Evolutionary conservation across 2,888 invertebrate genomes (phyloP).

Genomic region (Mythimna albipuncta): DNA sequence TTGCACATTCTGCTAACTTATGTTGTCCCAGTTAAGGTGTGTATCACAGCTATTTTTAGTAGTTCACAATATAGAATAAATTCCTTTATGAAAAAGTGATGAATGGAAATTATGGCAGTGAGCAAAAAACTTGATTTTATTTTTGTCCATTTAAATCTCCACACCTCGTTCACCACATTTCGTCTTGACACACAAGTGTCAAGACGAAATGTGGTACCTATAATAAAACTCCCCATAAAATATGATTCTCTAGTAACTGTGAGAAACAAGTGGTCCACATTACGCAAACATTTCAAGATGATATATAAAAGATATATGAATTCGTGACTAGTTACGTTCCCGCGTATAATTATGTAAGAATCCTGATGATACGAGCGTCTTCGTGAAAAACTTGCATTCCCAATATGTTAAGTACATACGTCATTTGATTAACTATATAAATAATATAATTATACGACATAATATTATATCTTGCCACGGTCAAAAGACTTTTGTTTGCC

Average conservation of each 20-base stretch:
- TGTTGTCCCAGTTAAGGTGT: slow-evolving; percentile 17
- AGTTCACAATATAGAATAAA: background rate
- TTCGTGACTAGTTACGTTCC: background rate
- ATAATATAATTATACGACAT: too few species aligned
- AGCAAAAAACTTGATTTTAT: background rate
- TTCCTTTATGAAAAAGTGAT: background rate
- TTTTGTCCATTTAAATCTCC: background rate
- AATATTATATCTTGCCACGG: background rate
- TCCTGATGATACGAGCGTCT: background rate
- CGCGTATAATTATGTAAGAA: background rate
- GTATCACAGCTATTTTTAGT: background rate
- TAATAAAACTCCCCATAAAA: background rate
- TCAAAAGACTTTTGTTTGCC: background rate
- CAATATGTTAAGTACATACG: background rate
- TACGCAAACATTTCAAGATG: background rate
- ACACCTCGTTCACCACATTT: too few species aligned
- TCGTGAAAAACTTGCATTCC: background rate
- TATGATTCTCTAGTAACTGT: slow-evolving; percentile 33
- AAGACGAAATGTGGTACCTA: background rate
- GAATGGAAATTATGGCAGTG: background rate
- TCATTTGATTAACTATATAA: background rate
- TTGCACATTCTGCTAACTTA: slow-evolving; percentile 2
- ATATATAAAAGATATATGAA: too few species aligned
- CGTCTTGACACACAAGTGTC: background rate
- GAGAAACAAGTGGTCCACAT: slow-evolving; percentile 18